Percentiles rank a stretch among this genome's conserved stretches.
phyloP scores from a whole-genome alignment of 2,888 invertebrate species.

The Hemaris fuciformis region DNA sequence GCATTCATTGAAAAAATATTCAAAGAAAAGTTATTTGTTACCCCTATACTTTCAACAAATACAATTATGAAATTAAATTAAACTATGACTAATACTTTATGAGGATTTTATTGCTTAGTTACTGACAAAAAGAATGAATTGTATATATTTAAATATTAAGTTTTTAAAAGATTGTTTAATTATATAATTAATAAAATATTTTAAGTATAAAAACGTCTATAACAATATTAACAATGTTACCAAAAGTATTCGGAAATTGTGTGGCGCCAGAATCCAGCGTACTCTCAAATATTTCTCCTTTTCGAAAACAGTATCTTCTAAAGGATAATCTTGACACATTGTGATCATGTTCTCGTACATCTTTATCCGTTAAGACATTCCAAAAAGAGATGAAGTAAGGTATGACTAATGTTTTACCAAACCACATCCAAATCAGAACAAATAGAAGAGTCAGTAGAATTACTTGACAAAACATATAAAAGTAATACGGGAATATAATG shows the following conservation, averaged over 20 bases:
- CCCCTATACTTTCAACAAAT: too few species aligned
- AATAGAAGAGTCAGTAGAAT: constrained; percentile 51
- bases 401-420: constrained; percentile 49
- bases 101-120: too few species aligned
- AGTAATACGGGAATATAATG: constrained; percentile 67
- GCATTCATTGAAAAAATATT: too few species aligned
- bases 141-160: too few species aligned
- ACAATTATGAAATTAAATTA: too few species aligned
- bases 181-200: background rate
- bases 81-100: too few species aligned
- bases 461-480: constrained; percentile 68
- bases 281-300: constrained; percentile 65
- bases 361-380: constrained; percentile 27
- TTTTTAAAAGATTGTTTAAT: background rate
- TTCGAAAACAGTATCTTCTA: constrained; percentile 66
- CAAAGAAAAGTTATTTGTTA: too few species aligned
- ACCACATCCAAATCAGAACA: constrained; percentile 47
- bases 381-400: constrained; percentile 52
- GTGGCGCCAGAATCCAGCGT: constrained; percentile 19
- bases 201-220: constrained; percentile 15
- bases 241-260: background rate
- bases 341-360: background rate
- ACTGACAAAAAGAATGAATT: too few species aligned
- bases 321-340: constrained; percentile 44
- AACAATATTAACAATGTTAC: constrained; percentile 10